Conservation (phyloP, 2,797 vertebrate genomes). For the Acipenser transmontanus region DNA sequence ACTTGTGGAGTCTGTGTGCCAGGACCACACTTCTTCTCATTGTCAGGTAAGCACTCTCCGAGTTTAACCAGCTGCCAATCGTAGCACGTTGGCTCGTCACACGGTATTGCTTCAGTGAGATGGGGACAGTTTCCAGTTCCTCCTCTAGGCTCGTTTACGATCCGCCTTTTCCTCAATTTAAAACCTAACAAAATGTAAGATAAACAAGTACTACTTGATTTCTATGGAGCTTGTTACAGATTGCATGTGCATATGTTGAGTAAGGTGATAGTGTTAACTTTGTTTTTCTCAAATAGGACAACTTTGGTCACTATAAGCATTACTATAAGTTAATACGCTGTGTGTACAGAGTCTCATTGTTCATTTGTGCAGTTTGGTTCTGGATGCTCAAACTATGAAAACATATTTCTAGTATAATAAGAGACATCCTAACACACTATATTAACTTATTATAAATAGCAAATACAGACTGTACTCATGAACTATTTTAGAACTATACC, state of each 20-base stretch:
- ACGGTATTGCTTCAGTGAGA: slow-evolving; percentile 85
- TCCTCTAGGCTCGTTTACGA: slow-evolving; percentile 78
- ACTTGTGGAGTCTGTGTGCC: slow-evolving; percentile 71
- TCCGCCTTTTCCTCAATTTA: slow-evolving; percentile 77
- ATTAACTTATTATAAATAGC: no score
- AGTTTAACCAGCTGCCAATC: slow-evolving; percentile 71
- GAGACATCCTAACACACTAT: no score
- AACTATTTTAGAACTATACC: no score
- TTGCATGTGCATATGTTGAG: neutral
- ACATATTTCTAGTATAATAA: no score
- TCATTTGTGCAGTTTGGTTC: no score
- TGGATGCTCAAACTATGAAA: no score
- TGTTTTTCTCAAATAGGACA: no score
- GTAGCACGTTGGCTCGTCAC: slow-evolving; percentile 86
- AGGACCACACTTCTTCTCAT: slow-evolving; percentile 70
- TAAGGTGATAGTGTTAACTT: no score
- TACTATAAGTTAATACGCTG: no score
- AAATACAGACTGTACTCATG: no score
- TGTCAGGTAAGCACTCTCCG: slow-evolving; percentile 73
- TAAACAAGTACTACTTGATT: neutral
- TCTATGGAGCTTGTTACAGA: neutral
- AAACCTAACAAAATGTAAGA: slow-evolving; percentile 63
- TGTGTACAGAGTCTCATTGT: no score
- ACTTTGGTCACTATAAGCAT: no score
- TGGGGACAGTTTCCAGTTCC: slow-evolving; percentile 82